phyloP scores from a whole-genome alignment of 2,888 invertebrate species.

The Fragum whitleyi region DNA sequence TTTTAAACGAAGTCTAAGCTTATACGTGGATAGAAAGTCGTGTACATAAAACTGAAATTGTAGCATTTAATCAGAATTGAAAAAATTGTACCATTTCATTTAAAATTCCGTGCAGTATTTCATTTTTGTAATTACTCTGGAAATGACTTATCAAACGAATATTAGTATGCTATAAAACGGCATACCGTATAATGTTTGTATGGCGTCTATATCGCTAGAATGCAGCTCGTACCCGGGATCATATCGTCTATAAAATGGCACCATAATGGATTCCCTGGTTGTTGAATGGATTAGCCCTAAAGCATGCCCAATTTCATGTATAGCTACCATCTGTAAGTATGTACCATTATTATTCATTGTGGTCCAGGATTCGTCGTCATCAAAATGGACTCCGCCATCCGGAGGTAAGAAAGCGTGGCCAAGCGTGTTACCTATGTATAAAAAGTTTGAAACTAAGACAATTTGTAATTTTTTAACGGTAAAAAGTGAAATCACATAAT shows the following conservation, averaged over 20 bases:
- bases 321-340: slow-evolving; percentile 79
- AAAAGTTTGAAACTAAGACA: no score
- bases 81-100: no score
- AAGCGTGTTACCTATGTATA: slow-evolving; percentile 71
- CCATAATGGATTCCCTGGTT: slow-evolving; percentile 80
- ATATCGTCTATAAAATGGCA: slow-evolving; percentile 79
- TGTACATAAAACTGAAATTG: no score
- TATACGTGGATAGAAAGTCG: no score
- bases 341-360: slow-evolving; percentile 65
- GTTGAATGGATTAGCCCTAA: slow-evolving; percentile 83
- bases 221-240: slow-evolving; percentile 72
- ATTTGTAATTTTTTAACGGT: no score
- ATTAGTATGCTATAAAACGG: neutral
- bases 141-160: no score
- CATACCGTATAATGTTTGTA: slow-evolving; percentile 81
- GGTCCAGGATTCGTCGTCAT: slow-evolving; percentile 83
- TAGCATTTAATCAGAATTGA: no score
- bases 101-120: no score
- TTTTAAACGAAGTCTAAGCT: no score
- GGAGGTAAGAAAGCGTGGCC: slow-evolving; percentile 83
- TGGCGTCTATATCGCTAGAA: slow-evolving; percentile 79
- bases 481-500: no score
- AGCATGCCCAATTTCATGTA: slow-evolving; percentile 84
- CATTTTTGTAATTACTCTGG: no score
- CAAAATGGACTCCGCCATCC: slow-evolving; percentile 82